Percentiles rank a stretch among this genome's conserved stretches.
Conservation (phyloP, 2,797 vertebrate genomes). For the Myoxocephalus aenaeus region DNA sequence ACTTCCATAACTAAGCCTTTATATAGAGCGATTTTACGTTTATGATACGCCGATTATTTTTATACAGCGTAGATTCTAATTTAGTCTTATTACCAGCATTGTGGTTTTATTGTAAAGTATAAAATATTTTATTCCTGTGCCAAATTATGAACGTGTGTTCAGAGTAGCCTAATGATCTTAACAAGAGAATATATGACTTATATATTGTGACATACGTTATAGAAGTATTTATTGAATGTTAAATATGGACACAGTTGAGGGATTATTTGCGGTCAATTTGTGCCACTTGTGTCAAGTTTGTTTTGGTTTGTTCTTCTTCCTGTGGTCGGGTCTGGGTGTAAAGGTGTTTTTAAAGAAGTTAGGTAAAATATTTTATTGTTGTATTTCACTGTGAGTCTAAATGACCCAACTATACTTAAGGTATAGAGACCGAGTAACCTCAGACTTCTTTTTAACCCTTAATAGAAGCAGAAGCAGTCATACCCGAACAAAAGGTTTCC, state of each 20-base stretch:
- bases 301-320: neutral
- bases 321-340: slow-evolving; percentile 25
- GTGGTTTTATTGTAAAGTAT: slow-evolving; percentile 37
- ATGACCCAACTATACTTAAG: slow-evolving; percentile 10
- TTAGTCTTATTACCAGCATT: slow-evolving; percentile 49
- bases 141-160: slow-evolving; percentile 44
- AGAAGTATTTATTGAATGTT: slow-evolving; percentile 66
- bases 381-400: slow-evolving; percentile 57
- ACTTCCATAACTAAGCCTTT: slow-evolving; percentile 50
- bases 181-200: slow-evolving; percentile 16
- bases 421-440: slow-evolving; percentile 12
- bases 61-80: slow-evolving; percentile 59
- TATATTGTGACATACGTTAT: slow-evolving; percentile 36
- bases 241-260: slow-evolving; percentile 21
- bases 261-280: slow-evolving; percentile 39
- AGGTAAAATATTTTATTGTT: slow-evolving; percentile 19
- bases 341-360: slow-evolving; percentile 15
- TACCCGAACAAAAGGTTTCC: neutral
- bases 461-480: slow-evolving; percentile 2
- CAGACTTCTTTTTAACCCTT: neutral
- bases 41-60: slow-evolving; percentile 65
- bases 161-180: slow-evolving; percentile 18
- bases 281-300: slow-evolving; percentile 32
- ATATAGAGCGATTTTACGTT: slow-evolving; percentile 38
- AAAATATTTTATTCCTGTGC: slow-evolving; percentile 61